Conservation (phyloP, 2,888 invertebrate species). For the Parascotia fuliginaria region DNA sequence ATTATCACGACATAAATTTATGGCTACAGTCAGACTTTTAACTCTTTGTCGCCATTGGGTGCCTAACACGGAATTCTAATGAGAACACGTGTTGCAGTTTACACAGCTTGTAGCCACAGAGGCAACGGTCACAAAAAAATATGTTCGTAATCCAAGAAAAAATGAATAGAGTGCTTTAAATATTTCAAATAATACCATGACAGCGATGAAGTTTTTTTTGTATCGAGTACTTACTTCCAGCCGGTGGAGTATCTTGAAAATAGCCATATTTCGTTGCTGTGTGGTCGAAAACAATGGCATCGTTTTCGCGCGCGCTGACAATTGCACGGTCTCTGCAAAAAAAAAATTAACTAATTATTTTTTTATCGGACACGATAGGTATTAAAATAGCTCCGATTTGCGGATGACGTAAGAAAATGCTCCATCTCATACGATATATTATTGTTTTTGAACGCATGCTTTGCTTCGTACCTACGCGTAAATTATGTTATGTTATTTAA, state of each 20-base stretch:
- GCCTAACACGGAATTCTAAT: conserved; percentile 50
- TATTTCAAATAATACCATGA: conserved; percentile 42
- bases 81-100: conserved; percentile 72
- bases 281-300: conserved; percentile 96
- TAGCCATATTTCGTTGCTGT: conserved; percentile 97
- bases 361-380: background rate
- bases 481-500: too few species aligned
- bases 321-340: conserved; percentile 94
- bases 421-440: background rate
- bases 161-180: conserved; percentile 53
- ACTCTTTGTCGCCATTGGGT: conserved; percentile 56
- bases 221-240: conserved; percentile 89
- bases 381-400: background rate
- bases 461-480: too few species aligned
- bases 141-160: conserved; percentile 50
- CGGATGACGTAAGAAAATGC: conserved; percentile 4
- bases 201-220: conserved; percentile 18
- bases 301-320: conserved; percentile 95
- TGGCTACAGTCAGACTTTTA: conserved; percentile 52
- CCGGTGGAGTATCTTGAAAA: conserved; percentile 99
- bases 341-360: conserved; percentile 45
- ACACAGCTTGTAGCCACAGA: conserved; percentile 56
- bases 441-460: too few species aligned
- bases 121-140: conserved; percentile 49
- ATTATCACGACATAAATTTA: conserved; percentile 67